Percentiles rank a stretch among this genome's conserved stretches.
Evolutionary conservation across 2,797 vertebrate species (phyloP).

Genomic region (Sphenopsis melanotis): DNA sequence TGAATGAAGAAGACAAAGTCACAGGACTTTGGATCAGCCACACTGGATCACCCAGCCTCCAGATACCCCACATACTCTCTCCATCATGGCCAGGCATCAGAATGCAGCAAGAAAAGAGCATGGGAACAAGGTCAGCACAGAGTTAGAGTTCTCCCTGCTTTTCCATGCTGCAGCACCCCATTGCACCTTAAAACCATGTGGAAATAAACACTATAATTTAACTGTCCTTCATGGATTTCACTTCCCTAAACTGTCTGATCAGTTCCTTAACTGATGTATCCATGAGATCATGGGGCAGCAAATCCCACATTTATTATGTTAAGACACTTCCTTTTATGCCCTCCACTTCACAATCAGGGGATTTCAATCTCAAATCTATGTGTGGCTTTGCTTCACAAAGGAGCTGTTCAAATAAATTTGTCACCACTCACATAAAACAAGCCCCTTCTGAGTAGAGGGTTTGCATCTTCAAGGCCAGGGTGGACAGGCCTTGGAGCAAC

Average conservation of each 20-base stretch:
- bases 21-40: neutral
- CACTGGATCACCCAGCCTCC: neutral
- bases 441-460: neutral
- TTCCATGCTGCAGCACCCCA: neutral
- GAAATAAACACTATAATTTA: neutral
- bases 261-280: neutral
- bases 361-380: neutral
- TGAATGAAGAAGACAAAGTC: neutral
- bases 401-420: neutral
- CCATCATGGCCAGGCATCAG: fast-evolving
- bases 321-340: neutral
- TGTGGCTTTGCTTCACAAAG: neutral
- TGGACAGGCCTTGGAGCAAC: neutral
- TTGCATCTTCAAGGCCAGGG: neutral
- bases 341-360: neutral
- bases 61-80: neutral
- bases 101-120: neutral
- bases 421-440: neutral
- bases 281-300: neutral
- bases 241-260: neutral
- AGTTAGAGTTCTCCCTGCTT: neutral
- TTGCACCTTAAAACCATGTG: fast-evolving
- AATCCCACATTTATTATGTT: fast-evolving
- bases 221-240: neutral
- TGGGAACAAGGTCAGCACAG: neutral